Evolutionary conservation across 2,888 invertebrate genomes (phyloP).

Genomic region (Anodontia alba): DNA sequence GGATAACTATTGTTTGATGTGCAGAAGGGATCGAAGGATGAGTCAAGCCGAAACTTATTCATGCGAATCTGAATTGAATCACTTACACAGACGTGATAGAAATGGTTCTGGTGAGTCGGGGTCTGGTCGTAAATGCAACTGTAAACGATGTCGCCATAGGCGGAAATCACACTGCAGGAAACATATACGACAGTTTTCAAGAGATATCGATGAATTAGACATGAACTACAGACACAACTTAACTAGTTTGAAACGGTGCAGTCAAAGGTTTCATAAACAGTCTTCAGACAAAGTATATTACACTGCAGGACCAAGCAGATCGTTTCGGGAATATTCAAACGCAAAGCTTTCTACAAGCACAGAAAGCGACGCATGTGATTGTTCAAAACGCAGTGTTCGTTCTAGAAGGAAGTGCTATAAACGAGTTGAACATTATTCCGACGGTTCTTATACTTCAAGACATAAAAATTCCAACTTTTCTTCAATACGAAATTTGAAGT

Average conservation of each 20-base stretch:
- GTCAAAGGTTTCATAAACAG: background rate
- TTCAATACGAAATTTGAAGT: background rate
- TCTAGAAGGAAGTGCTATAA: background rate
- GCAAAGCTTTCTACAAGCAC: constrained; percentile 19
- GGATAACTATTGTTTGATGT: constrained; percentile 14
- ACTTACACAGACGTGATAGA: background rate
- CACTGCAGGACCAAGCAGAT: background rate
- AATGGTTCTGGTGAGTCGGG: background rate
- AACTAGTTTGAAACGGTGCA: background rate
- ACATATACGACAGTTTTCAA: constrained; percentile 8
- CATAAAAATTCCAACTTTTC: background rate
- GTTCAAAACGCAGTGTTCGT: constrained; percentile 14
- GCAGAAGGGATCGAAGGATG: background rate
- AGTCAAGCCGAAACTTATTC: constrained; percentile 20
- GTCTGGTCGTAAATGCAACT: constrained; percentile 22
- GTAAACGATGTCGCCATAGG: constrained; percentile 21
- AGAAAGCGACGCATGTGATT: constrained; percentile 32
- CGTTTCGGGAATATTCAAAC: background rate
- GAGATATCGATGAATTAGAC: background rate
- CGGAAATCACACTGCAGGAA: constrained; percentile 5
- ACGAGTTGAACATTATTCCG: constrained; percentile 11
- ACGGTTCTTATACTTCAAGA: background rate
- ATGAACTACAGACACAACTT: background rate
- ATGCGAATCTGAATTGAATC: constrained; percentile 32
- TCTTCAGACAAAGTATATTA: background rate